phyloP scores from a whole-genome alignment of 2,797 vertebrate genomes.

The Rhynchonycteris naso region DNA sequence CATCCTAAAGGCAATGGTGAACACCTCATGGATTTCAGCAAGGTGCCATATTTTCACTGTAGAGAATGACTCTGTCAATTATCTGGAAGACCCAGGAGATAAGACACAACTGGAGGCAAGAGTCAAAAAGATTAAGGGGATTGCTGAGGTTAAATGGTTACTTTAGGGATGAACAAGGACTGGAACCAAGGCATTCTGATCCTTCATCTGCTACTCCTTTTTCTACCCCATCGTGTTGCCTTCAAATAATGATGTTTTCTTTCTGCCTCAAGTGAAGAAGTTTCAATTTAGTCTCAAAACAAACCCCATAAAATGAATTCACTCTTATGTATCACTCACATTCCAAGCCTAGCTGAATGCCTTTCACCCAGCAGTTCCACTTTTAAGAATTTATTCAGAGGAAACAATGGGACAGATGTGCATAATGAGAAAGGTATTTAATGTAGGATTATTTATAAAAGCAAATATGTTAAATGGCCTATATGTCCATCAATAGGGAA shows the following conservation, averaged over 20 bases:
- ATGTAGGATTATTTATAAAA: background rate
- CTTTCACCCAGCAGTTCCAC: background rate
- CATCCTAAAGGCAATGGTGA: background rate
- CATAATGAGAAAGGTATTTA: background rate
- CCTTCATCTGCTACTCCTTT: background rate
- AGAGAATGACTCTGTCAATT: background rate
- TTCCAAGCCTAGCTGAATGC: background rate
- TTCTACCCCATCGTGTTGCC: background rate
- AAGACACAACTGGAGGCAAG: background rate
- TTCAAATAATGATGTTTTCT: background rate
- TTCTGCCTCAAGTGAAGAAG: background rate
- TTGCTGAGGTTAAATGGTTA: background rate
- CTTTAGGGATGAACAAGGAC: background rate
- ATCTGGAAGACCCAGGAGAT: background rate
- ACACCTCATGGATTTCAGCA: background rate
- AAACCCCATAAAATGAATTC: background rate
- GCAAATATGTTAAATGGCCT: background rate
- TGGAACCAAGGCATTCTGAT: background rate
- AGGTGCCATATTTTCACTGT: background rate
- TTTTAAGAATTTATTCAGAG: background rate
- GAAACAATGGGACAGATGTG: background rate
- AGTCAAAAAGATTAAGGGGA: background rate
- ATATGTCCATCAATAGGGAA: background rate
- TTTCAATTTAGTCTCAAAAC: background rate
- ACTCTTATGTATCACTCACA: background rate